Evolutionary conservation across 2,888 invertebrate species (phyloP).

Genomic region (Tanaodytes sp.): DNA sequence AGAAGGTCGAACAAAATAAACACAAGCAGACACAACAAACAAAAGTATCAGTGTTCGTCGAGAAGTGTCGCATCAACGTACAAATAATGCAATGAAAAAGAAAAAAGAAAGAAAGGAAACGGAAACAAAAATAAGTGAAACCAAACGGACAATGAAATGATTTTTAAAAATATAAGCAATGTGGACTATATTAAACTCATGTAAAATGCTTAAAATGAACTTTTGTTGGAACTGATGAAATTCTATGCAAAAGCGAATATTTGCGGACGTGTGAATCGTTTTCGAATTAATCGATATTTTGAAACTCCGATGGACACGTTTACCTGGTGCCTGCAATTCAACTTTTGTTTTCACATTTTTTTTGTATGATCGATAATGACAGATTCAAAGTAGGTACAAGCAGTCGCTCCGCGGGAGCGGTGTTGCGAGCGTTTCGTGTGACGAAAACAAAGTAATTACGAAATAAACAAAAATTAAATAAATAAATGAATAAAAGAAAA

Average conservation of each 20-base stretch:
- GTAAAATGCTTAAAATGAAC: slow-evolving; percentile 68
- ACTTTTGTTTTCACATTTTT: slow-evolving; percentile 36
- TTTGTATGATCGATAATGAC: slow-evolving; percentile 40
- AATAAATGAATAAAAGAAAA: slow-evolving; percentile 16
- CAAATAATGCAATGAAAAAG: slow-evolving; percentile 61
- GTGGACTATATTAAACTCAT: slow-evolving; percentile 64
- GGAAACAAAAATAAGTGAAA: too few species aligned
- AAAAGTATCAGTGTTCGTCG: slow-evolving; percentile 63
- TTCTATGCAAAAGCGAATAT: slow-evolving; percentile 67
- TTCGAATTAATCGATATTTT: slow-evolving; percentile 65
- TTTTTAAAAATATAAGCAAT: slow-evolving; percentile 59
- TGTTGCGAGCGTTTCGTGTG: slow-evolving; percentile 27
- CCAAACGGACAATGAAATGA: slow-evolving; percentile 43
- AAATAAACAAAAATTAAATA: too few species aligned
- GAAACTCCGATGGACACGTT: slow-evolving; percentile 66
- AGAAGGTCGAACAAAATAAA: slow-evolving; percentile 11
- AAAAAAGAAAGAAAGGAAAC: too few species aligned
- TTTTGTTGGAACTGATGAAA: slow-evolving; percentile 70
- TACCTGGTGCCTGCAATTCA: slow-evolving; percentile 66
- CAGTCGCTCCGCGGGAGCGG: slow-evolving; percentile 30
- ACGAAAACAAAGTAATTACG: too few species aligned
- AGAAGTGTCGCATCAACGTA: slow-evolving; percentile 69
- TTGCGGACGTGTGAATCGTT: slow-evolving; percentile 67
- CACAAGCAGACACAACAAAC: slow-evolving; percentile 22
- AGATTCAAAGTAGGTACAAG: slow-evolving; percentile 28